Evolutionary conservation across 2,113 vertebrate genomes (phyloP).

Genomic region (Phaethornis superciliosus): DNA sequence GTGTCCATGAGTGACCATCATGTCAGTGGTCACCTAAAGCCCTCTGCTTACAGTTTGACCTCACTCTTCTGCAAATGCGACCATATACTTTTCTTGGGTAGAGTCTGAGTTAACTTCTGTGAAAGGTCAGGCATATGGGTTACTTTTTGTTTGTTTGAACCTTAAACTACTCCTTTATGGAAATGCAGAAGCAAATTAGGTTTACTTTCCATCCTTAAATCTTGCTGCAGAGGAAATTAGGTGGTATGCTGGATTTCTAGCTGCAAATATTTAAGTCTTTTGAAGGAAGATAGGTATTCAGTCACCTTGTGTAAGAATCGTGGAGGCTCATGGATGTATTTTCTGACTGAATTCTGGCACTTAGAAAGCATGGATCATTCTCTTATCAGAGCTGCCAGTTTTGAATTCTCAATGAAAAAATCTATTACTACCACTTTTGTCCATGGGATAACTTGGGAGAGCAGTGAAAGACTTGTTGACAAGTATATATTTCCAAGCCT

Average conservation of each 20-base stretch:
- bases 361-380: background rate
- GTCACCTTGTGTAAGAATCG: background rate
- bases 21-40: background rate
- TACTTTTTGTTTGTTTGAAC: background rate
- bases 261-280: background rate
- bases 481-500: background rate
- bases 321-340: fast-evolving
- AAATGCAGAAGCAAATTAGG: background rate
- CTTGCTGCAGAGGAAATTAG: background rate
- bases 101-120: background rate
- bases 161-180: background rate
- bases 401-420: background rate
- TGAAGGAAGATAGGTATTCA: background rate
- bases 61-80: background rate
- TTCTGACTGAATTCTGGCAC: background rate
- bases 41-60: background rate
- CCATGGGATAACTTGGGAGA: background rate
- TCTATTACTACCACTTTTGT: background rate
- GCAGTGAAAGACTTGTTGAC: background rate
- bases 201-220: background rate
- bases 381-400: background rate
- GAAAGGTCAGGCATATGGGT: background rate
- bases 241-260: background rate
- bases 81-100: background rate
- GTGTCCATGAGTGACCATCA: background rate